Evolutionary conservation across 1,140 invertebrate genomes (phyloP).

Genomic region (Achroia grisella): DNA sequence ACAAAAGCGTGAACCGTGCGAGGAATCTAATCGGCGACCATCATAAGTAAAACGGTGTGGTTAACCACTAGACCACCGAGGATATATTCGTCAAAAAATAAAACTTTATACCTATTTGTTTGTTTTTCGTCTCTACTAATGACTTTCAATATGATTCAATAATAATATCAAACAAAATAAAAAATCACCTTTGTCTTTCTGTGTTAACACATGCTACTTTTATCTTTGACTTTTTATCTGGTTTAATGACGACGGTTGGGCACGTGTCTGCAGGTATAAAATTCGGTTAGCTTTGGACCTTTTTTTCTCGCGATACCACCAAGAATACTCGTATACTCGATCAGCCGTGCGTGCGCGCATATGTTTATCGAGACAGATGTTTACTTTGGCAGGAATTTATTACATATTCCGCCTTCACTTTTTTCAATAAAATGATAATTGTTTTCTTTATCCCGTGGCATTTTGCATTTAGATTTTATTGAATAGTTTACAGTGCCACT

Average conservation of each 20-base stretch:
- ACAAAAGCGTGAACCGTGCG: no score
- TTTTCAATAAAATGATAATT: slow-evolving; percentile 3
- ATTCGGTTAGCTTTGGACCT: slow-evolving; percentile 8
- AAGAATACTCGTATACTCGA: slow-evolving; percentile 2
- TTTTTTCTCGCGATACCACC: slow-evolving; percentile 11
- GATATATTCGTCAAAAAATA: neutral
- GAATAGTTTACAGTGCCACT: no score
- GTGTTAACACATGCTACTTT: neutral
- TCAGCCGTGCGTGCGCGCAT: slow-evolving; percentile 1
- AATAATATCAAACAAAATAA: neutral
- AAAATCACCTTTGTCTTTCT: neutral
- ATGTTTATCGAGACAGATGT: slow-evolving; percentile 22
- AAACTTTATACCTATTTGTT: no score
- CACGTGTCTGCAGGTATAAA: slow-evolving; percentile 14
- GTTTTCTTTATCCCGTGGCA: neutral
- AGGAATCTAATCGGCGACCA: no score
- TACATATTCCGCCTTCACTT: slow-evolving; percentile 1
- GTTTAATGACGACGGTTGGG: slow-evolving; percentile 1
- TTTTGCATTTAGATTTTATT: no score
- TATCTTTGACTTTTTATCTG: slow-evolving; percentile 1
- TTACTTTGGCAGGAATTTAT: slow-evolving; percentile 20
- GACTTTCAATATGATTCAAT: no score
- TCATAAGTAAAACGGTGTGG: no score
- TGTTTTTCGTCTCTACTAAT: no score
- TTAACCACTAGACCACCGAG: no score